Evolutionary conservation across 2,888 invertebrate genomes (phyloP).

Genomic region (Tachina fera): DNA sequence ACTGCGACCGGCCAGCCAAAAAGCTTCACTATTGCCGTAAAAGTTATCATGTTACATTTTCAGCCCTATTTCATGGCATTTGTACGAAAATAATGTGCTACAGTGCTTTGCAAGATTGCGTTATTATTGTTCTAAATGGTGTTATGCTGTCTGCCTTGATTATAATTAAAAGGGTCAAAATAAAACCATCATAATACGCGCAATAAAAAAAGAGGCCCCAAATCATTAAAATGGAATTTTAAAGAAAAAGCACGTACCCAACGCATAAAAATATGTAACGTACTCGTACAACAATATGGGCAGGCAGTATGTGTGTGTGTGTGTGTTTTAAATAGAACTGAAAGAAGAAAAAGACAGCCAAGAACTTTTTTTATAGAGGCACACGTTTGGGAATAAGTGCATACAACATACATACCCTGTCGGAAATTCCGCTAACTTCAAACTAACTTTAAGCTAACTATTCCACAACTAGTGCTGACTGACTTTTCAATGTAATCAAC

Average conservation of each 20-base stretch:
- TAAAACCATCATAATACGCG: constrained; percentile 28
- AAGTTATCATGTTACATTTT: too few relatives aligned
- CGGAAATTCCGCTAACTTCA: too few relatives aligned
- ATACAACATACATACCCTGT: too few relatives aligned
- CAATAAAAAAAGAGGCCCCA: constrained; percentile 16
- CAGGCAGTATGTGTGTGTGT: constrained; percentile 16
- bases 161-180: not conserved
- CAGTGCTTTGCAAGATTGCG: not conserved
- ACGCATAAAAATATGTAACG: constrained; percentile 66
- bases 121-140: constrained; percentile 44
- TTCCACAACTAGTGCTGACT: too few relatives aligned
- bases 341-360: constrained; percentile 18
- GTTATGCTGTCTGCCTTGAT: constrained; percentile 43
- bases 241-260: constrained; percentile 66
- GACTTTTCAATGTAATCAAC: too few relatives aligned
- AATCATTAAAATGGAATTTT: constrained; percentile 47
- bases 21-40: too few relatives aligned
- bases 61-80: too few relatives aligned
- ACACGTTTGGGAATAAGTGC: constrained; percentile 45
- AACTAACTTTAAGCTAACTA: too few relatives aligned
- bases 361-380: constrained; percentile 34
- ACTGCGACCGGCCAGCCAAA: too few relatives aligned
- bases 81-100: too few relatives aligned
- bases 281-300: constrained; percentile 32
- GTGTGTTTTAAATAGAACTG: constrained; percentile 21